A percentile compares a stretch with the other conserved stretches of the same genome.
Conservation (phyloP, 2,888 invertebrate species). For the Hemistola chrysoprasaria region DNA sequence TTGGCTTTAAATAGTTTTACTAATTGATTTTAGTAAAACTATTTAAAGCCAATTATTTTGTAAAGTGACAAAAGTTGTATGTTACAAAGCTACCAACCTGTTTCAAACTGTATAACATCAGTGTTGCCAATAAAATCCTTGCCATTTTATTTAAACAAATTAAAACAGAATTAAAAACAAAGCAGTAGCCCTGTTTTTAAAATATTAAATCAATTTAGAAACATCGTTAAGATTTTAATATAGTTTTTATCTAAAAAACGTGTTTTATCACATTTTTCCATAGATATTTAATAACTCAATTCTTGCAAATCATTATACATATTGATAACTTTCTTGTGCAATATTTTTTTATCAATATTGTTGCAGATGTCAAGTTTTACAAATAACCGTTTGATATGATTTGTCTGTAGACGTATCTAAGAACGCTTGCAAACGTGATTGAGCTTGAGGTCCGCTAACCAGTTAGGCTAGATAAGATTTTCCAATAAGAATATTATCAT, state of each 20-base stretch:
- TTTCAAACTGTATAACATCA: too few species aligned
- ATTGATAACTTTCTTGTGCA: neutral
- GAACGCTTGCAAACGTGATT: too few species aligned
- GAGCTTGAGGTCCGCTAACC: too few species aligned
- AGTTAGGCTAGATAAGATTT: too few species aligned
- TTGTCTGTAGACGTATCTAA: too few species aligned
- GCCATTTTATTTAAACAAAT: constrained; percentile 6
- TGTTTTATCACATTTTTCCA: constrained; percentile 11
- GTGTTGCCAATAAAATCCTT: neutral
- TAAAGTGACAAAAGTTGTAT: too few species aligned
- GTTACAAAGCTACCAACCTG: constrained; percentile 12
- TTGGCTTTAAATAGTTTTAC: too few species aligned
- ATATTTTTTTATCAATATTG: constrained; percentile 12
- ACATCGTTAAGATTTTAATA: constrained; percentile 1
- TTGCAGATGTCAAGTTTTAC: too few species aligned
- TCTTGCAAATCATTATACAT: constrained; percentile 1
- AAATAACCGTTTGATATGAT: too few species aligned
- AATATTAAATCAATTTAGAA: neutral
- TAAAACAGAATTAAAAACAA: neutral
- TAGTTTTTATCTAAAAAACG: constrained; percentile 7
- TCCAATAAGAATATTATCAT: too few species aligned
- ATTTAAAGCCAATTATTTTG: too few species aligned
- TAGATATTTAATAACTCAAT: neutral
- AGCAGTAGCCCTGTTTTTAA: neutral
- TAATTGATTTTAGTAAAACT: too few species aligned